A percentile compares a stretch with the other conserved stretches of the same genome.
phyloP scores from a whole-genome alignment of 1,140 invertebrate species.

The Macrosteles quadrilineatus region DNA sequence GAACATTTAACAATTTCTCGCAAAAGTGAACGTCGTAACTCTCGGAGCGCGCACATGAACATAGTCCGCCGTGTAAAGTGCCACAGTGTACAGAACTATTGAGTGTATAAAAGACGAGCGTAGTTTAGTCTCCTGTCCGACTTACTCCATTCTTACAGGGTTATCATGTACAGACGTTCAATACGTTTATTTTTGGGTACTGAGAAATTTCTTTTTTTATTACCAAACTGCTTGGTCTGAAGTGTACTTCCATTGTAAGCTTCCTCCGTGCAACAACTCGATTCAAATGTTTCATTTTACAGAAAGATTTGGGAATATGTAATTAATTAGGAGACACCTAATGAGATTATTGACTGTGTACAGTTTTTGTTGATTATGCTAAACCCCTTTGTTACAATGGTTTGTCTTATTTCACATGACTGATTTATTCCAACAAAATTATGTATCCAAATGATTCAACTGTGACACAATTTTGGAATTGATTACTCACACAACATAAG shows the following conservation, averaged over 20 bases:
- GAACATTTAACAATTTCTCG: too few relatives aligned
- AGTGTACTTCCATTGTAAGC: conserved; percentile 4
- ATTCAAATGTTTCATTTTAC: conserved; percentile 1
- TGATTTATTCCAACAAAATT: too few relatives aligned
- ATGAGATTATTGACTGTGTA: too few relatives aligned
- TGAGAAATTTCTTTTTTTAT: not conserved
- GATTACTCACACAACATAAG: too few relatives aligned
- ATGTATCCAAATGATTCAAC: too few relatives aligned
- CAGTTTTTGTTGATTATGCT: too few relatives aligned
- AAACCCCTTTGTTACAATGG: too few relatives aligned
- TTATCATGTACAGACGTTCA: conserved; percentile 9
- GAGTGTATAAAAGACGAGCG: conserved; percentile 5
- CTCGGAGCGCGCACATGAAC: not conserved
- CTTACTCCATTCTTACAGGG: conserved; percentile 8
- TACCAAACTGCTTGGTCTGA: conserved; percentile 13
- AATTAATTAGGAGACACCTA: too few relatives aligned
- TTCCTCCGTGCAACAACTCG: not conserved
- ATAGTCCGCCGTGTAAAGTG: not conserved
- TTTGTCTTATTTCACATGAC: too few relatives aligned
- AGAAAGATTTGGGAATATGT: too few relatives aligned
- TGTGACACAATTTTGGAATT: too few relatives aligned
- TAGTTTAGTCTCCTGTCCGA: not conserved
- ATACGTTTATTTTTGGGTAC: not conserved
- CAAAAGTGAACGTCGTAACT: too few relatives aligned
- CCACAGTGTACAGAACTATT: conserved; percentile 11